A percentile compares a stretch with the other conserved stretches of the same genome.
Evolutionary conservation across 2,113 vertebrate genomes (phyloP).

Genomic region (Mus musculus): GRCm39 chr13:99017501-99018000

Average conservation of each 20-base stretch:
- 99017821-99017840: neutral
- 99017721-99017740: constrained; percentile 6
- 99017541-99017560: constrained; percentile 15
- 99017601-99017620: neutral
- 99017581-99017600: neutral
- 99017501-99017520: neutral
- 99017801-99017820: neutral
- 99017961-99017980: neutral
- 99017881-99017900: neutral
- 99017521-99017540: neutral
- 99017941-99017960: neutral
- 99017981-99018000: neutral
- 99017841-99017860: neutral
- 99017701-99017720: neutral
- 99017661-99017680: constrained; percentile 23
- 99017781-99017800: neutral
- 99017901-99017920: neutral
- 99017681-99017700: neutral
- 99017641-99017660: constrained; percentile 22
- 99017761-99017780: neutral
- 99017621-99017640: neutral
- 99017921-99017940: neutral
- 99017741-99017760: neutral
- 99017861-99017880: neutral
- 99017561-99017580: neutral